Evolutionary conservation across 2,888 invertebrate species (phyloP), one percentile per base, ranked within the genome.

Genomic region (Aricia artaxerxes): DNA sequence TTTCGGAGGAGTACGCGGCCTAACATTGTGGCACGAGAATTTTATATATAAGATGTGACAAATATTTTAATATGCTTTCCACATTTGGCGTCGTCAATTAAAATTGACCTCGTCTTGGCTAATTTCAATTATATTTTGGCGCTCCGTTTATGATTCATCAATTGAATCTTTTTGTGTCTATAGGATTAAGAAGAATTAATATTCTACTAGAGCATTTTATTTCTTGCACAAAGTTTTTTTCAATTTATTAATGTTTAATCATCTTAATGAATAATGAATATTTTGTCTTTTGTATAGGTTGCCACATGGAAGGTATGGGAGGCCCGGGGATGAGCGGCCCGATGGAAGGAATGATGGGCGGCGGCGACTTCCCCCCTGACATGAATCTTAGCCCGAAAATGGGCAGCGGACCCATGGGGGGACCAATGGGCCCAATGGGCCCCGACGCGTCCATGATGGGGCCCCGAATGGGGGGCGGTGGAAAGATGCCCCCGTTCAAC

Each of bases 341-440:
- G 35, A 94, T 95, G 90, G 94, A 95, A 76, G 89, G 93, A 38
- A 95, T 95, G 92, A 94, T 95, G 92, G 94, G 95, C 80, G 91
- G 90, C 53, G 89, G 90, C 4, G 94, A 95, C 82, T 95, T 95
- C 85, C 92, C 94, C 1, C 92, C 94, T 1, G 95, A 94, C 83
- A 94, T 94, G 94, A 94, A 91, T 87, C 92, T 97, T 80, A 96
- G 96, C 85, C 96, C 97, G 16, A 97, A 97, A 88, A 95, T 97
- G 94, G 94, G 95, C 75, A 95, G 95, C 78, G 94, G 94, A 0
- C 93, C 93, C 72, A 94, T 94, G 89, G 93, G 94, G 80, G 95
- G 95, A 13, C 94, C 95, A 83, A 94, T 94, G 93, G 94, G 92
- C 0, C 93, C 91, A 35, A 93, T 92, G 90, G 95, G 93, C 2